Percentiles rank a stretch among this genome's conserved stretches.
phyloP scores from a whole-genome alignment of 2,888 invertebrate species.

The Scelioninae gen. 1 region DNA sequence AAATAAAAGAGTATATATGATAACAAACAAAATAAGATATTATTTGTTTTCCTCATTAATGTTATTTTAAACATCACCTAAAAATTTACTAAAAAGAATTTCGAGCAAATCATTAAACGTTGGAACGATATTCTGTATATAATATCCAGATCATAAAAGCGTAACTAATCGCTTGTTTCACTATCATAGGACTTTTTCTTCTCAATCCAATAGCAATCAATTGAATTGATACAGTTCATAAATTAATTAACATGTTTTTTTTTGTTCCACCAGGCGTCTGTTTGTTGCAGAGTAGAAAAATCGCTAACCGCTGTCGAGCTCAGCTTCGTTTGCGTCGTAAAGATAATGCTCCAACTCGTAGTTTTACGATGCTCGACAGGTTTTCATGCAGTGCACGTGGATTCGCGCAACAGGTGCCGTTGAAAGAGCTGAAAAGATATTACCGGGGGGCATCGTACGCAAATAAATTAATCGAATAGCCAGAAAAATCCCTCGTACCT shows the following conservation, averaged over 20 bases:
- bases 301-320: not conserved
- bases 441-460: slow-evolving; percentile 53
- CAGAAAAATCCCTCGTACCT: slow-evolving; percentile 39
- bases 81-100: no score
- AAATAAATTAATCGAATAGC: slow-evolving; percentile 55
- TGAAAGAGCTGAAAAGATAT: slow-evolving; percentile 49
- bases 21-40: no score
- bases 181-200: not conserved
- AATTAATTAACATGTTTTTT: slow-evolving; percentile 13
- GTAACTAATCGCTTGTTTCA: not conserved
- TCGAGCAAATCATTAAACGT: no score
- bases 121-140: no score
- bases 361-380: slow-evolving; percentile 60
- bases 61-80: no score
- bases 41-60: no score
- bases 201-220: slow-evolving; percentile 8
- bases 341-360: slow-evolving; percentile 55
- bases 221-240: slow-evolving; percentile 5
- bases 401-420: slow-evolving; percentile 66
- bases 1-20: no score
- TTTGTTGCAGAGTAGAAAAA: slow-evolving; percentile 2
- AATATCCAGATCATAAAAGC: no score
- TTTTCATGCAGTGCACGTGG: slow-evolving; percentile 49
- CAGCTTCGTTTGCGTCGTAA: slow-evolving; percentile 46
- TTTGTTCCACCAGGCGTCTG: not conserved